phyloP scores from a whole-genome alignment of 1,140 invertebrate species.

The Drosophila virilis region DNA sequence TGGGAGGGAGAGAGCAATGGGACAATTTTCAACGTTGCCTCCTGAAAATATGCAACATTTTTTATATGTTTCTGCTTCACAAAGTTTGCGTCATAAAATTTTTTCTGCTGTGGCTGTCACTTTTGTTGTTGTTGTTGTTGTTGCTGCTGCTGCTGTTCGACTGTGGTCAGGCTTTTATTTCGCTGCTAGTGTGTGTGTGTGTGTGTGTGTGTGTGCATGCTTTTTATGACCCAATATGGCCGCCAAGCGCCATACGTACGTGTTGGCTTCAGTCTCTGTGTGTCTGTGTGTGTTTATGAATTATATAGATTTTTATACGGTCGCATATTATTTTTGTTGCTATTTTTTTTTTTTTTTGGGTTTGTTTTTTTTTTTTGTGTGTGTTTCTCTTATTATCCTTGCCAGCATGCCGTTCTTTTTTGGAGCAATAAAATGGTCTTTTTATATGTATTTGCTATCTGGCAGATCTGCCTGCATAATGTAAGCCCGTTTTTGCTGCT shows the following conservation, averaged over 20 bases:
- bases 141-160: constrained; percentile 34
- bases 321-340: constrained; percentile 80
- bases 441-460: constrained; percentile 69
- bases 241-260: constrained; percentile 72
- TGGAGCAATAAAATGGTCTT: constrained; percentile 74
- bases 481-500: constrained; percentile 37
- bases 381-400: constrained; percentile 21
- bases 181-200: constrained; percentile 18
- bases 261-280: constrained; percentile 53
- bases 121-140: constrained; percentile 62
- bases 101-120: constrained; percentile 76
- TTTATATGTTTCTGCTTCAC: constrained; percentile 82
- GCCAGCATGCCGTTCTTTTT: constrained; percentile 25
- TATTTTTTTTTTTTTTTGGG: constrained; percentile 54
- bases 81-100: constrained; percentile 79
- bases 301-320: constrained; percentile 82
- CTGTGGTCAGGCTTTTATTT: constrained; percentile 69
- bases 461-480: constrained; percentile 52
- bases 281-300: constrained; percentile 69
- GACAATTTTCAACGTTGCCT: constrained; percentile 52
- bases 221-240: constrained; percentile 82
- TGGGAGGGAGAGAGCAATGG: constrained; percentile 21
- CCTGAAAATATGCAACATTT: constrained; percentile 80
- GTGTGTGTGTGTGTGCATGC: constrained; percentile 58
- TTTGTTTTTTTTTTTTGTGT: constrained; percentile 12